Conservation (phyloP, 2,797 vertebrate species). For the Bucorvus abyssinicus region DNA sequence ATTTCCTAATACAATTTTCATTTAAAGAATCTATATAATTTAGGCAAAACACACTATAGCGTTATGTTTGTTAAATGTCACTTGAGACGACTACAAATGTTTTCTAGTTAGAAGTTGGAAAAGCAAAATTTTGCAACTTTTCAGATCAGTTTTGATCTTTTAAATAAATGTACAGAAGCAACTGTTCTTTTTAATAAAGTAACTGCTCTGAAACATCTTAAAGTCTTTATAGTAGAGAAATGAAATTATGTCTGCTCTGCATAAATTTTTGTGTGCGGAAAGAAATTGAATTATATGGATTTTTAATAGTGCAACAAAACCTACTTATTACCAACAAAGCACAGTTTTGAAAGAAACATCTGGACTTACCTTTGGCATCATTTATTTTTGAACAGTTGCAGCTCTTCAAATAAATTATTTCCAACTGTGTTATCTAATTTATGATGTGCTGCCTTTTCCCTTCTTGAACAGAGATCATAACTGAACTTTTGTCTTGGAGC, state of each 20-base stretch:
- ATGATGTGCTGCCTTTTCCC: neutral
- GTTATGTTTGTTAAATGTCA: neutral
- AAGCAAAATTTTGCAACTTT: neutral
- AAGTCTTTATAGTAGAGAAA: neutral
- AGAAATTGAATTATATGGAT: neutral
- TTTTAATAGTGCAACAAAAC: neutral
- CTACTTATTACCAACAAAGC: neutral
- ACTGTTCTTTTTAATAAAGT: neutral
- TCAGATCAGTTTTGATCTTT: neutral
- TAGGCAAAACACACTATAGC: neutral
- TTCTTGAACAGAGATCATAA: neutral
- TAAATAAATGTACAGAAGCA: neutral
- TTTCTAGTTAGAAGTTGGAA: neutral
- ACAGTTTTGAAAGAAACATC: neutral
- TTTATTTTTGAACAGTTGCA: neutral
- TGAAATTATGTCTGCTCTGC: neutral
- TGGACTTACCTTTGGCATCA: neutral
- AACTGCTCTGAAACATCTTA: neutral
- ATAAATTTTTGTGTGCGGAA: neutral
- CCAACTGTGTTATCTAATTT: neutral
- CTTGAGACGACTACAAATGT: neutral
- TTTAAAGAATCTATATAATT: neutral
- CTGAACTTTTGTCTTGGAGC: neutral
- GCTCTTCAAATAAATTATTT: neutral
- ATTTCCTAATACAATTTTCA: neutral